Evolutionary conservation across 2,888 invertebrate genomes (phyloP).

Genomic region (Epinotia ramella): DNA sequence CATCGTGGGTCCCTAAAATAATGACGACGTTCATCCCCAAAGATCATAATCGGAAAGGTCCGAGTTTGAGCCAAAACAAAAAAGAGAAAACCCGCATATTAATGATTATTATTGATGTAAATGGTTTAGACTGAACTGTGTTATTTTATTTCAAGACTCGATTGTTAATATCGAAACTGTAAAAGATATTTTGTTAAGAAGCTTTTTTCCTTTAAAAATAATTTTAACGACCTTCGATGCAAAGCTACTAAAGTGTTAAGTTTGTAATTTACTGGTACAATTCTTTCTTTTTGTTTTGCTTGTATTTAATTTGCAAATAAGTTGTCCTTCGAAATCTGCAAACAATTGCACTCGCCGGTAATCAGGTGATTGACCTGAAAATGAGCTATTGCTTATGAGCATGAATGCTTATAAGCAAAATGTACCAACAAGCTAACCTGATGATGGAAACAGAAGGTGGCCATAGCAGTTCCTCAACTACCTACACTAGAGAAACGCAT

Average conservation of each 20-base stretch:
- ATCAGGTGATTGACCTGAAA: too few species aligned
- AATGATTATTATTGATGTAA: conserved; percentile 83
- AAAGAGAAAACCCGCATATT: conserved; percentile 77
- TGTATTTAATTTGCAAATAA: too few species aligned
- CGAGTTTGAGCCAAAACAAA: conserved; percentile 79
- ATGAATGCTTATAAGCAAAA: too few species aligned
- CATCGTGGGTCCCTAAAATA: conserved; percentile 68
- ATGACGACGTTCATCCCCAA: conserved; percentile 61
- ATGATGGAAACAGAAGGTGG: too few species aligned
- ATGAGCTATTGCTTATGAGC: too few species aligned
- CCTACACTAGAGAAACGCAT: too few species aligned
- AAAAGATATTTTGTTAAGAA: background rate
- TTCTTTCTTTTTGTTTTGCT: background rate
- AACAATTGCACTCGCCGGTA: too few species aligned
- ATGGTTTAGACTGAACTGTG: conserved; percentile 73
- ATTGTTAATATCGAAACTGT: conserved; percentile 63
- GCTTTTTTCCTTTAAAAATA: background rate
- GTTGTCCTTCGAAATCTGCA: too few species aligned
- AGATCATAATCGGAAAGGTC: conserved; percentile 80
- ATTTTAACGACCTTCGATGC: background rate
- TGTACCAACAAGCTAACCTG: too few species aligned
- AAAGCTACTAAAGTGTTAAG: background rate
- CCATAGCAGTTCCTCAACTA: too few species aligned
- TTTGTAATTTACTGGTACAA: background rate
- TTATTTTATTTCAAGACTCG: conserved; percentile 69